Evolutionary conservation across 2,888 invertebrate species (phyloP).

Genomic region (Latheticus oryzae): DNA sequence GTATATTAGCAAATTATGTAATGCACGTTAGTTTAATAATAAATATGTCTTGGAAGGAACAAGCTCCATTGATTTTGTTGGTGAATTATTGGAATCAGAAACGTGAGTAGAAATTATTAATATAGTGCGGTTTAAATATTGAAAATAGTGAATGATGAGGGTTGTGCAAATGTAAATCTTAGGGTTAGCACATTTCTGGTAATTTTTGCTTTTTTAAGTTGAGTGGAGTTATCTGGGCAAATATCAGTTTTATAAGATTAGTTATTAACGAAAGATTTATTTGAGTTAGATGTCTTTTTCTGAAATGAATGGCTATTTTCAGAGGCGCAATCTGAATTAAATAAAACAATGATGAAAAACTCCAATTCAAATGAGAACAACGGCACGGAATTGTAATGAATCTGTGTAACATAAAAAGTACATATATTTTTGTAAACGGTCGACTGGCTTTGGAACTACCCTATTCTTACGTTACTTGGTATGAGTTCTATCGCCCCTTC

Average conservation of each 20-base stretch:
- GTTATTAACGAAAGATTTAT: slow-evolving; percentile 32
- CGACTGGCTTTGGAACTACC: slow-evolving; percentile 47
- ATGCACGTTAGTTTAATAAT: slow-evolving; percentile 7
- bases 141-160: slow-evolving; percentile 21
- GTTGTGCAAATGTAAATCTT: slow-evolving; percentile 4
- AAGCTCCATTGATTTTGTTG: slow-evolving; percentile 3
- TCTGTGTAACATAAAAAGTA: slow-evolving; percentile 42
- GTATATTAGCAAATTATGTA: no score
- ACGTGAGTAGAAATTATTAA: slow-evolving; percentile 28
- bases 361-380: slow-evolving; percentile 39
- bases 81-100: slow-evolving; percentile 16
- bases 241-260: slow-evolving; percentile 24
- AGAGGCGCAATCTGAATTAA: slow-evolving; percentile 35
- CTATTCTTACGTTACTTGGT: slow-evolving; percentile 44
- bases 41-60: slow-evolving; percentile 7
- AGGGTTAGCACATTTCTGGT: neutral
- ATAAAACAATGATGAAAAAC: slow-evolving; percentile 39
- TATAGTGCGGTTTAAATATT: slow-evolving; percentile 23
- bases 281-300: slow-evolving; percentile 18
- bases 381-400: slow-evolving; percentile 39
- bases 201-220: slow-evolving; percentile 6
- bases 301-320: slow-evolving; percentile 27
- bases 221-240: slow-evolving; percentile 24
- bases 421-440: slow-evolving; percentile 47
- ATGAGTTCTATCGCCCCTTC: slow-evolving; percentile 48